Evolutionary conservation across 2,113 vertebrate genomes (phyloP).

Genomic region (Daubentonia madagascariensis): DNA sequence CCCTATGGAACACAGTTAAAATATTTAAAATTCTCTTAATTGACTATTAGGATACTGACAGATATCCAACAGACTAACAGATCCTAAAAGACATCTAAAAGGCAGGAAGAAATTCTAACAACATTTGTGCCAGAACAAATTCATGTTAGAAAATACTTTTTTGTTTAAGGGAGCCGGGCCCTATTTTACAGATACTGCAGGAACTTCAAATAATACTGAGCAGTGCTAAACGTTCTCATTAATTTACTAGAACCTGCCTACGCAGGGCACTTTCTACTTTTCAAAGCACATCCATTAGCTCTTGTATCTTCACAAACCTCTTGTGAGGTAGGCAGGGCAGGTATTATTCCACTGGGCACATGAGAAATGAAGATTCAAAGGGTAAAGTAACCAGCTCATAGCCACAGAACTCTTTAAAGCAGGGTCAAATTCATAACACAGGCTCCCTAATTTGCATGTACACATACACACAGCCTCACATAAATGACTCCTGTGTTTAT

Average conservation of each 20-base stretch:
- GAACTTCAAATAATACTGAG: background rate
- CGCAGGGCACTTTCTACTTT: background rate
- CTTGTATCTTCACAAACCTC: background rate
- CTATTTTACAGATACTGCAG: background rate
- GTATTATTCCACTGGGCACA: background rate
- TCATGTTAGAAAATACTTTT: background rate
- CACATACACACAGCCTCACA: background rate
- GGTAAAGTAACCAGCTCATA: background rate
- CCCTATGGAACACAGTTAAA: background rate
- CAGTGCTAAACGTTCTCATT: background rate
- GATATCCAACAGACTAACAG: background rate
- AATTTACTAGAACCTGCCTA: background rate
- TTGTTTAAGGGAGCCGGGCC: background rate
- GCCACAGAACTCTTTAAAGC: background rate
- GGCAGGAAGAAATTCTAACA: background rate
- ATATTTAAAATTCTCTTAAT: slow-evolving; percentile 3
- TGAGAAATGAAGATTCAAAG: background rate
- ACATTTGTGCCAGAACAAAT: background rate
- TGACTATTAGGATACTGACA: background rate
- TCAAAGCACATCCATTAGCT: background rate
- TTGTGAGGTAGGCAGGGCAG: background rate
- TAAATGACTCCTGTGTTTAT: background rate
- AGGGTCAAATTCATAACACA: background rate
- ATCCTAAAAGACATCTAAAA: background rate
- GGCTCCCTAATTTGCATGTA: background rate